Evolutionary conservation across 2,797 vertebrate genomes (phyloP), one percentile per base, ranked within the genome.

Genomic region (Gymnocypris eckloni): DNA sequence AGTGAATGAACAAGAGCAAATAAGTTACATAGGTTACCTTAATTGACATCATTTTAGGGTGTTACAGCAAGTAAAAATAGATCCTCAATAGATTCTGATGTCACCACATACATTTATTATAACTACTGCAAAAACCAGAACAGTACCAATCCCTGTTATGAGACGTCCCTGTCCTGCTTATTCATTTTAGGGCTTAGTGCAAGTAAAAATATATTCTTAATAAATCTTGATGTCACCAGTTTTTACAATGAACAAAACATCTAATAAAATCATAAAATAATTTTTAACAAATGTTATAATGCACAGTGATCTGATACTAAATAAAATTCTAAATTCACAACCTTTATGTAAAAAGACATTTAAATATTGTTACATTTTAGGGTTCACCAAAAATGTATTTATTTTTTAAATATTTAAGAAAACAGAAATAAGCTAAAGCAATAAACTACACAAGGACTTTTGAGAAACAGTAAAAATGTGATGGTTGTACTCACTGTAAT

Each of bases 401-500:
- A n/a, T 8, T 56, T 3, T 59, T 28, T 28, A 28, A 28, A 28
- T 28, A 28, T 28, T 67, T n/a, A 59, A 11, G 22, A n/a, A 33
- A 67, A 67, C 13, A 67, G 3, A 41, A 16, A 61, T 61, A 61
- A 45, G 15, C 33, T 20, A 18, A 56, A 71, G 15, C 33, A 43
- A 12, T 43, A 43, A 71, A 70, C 22, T 11, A 50, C 16, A 66
- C 4, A 6, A 10, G 28, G 15, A 28, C 25, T 22, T 86, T 80
- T 25, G 73, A 18, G 16, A 33, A 9, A 73, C 15, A 50, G 22
- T 56, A 81, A 20, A 48, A 50, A 69, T 79, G 28, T 73, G 56
- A 73, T 39, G 25, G 33, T 22, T 4, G 20, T 82, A 91, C 90
- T 89, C 82, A 91, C 90, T 67, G 25, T 77, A 7, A 12, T 37